Evolutionary conservation across 2,888 invertebrate species (phyloP), one percentile per base, ranked within the genome.

Genomic region (Mimumesa dahlbomi): DNA sequence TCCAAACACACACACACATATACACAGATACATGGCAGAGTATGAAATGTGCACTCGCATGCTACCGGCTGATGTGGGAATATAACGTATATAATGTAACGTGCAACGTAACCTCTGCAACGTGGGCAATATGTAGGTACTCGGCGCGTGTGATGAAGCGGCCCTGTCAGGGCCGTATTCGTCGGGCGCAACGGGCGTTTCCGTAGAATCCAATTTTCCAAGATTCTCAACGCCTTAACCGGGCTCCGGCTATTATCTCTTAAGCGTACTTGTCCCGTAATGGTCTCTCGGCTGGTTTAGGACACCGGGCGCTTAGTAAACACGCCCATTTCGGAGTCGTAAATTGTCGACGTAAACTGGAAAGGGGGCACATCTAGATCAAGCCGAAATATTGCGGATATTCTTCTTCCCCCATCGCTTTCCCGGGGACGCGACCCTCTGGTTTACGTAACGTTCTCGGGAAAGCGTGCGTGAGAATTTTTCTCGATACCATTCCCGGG

Each of bases 151-250:
- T 63, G 75, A 79, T 71, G 72, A 74, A 69, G 73, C 49, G 52
- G 54, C 46, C 45, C 46, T 46, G 29, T n/a, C 54, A 42, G n/a
- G n/a, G 19, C 13, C 3, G 21, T n/a, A 18, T 40, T 13, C 18
- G 25, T 11, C 21, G 16, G 16, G 11, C 48, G 25, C 16, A 48
- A 31, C 53, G 56, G 43, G 53, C 61, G 49, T 72, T 76, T 64
- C 73, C 76, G 48, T 66, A 64, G 73, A 76, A 83, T 82, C 76
- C 81, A 82, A 83, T 83, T 83, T 82, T 83, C 78, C 75, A 74
- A 77, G 69, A 77, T 77, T 70, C 75, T 57, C 75, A 50, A 40
- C 67, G 62, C 73, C 73, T 75, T 73, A 64, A 67, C 66, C 67
- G 43, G 57, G 52, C 38, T 21, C 38, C 54, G n/a, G 62, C 68